These are phyloP conservation scores for Remorina albescens DNA, from an alignment of 2,797 vertebrate genomes.

Conservation along the genomic window DNA sequence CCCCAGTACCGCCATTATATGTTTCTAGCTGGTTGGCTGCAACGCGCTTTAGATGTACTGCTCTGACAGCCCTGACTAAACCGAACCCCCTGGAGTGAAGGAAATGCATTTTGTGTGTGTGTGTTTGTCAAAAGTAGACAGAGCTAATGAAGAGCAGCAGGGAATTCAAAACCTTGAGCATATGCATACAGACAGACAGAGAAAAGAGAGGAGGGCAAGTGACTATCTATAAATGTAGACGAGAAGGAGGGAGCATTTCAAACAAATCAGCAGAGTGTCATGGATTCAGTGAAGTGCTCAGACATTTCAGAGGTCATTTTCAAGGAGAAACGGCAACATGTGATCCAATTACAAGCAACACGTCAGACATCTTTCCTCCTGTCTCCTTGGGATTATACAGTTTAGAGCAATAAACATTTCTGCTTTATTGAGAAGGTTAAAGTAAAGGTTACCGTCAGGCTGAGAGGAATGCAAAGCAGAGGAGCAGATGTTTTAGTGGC, in stretches of 20 bases:
- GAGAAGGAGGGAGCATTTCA: background rate
- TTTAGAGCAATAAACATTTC: conserved; percentile 1
- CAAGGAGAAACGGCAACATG: conserved; percentile 35
- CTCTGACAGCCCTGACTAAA: conserved; percentile 58
- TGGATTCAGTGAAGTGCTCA: conserved; percentile 36
- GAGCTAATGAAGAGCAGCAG: conserved; percentile 45
- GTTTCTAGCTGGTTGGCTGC: conserved; percentile 60
- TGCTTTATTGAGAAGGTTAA: conserved; percentile 10
- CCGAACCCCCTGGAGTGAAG: conserved; percentile 44
- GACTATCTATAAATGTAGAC: conserved; percentile 19
- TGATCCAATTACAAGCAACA: conserved; percentile 32
- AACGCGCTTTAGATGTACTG: conserved; percentile 47
- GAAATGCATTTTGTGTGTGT: conserved; percentile 19
- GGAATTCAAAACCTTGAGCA: conserved; percentile 58
- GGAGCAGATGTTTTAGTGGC: background rate
- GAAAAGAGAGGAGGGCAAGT: conserved; percentile 10
- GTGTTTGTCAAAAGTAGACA: conserved; percentile 25
- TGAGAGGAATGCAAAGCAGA: conserved; percentile 12
- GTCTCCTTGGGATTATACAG: background rate
- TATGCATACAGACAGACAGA: conserved; percentile 45
- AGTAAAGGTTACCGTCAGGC: background rate
- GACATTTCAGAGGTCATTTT: conserved; percentile 44
- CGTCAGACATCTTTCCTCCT: background rate
- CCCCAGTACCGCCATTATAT: conserved; percentile 48
- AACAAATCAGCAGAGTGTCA: conserved; percentile 22